phyloP scores from a whole-genome alignment of 2,113 vertebrate species.

The Pluvianellus socialis region DNA sequence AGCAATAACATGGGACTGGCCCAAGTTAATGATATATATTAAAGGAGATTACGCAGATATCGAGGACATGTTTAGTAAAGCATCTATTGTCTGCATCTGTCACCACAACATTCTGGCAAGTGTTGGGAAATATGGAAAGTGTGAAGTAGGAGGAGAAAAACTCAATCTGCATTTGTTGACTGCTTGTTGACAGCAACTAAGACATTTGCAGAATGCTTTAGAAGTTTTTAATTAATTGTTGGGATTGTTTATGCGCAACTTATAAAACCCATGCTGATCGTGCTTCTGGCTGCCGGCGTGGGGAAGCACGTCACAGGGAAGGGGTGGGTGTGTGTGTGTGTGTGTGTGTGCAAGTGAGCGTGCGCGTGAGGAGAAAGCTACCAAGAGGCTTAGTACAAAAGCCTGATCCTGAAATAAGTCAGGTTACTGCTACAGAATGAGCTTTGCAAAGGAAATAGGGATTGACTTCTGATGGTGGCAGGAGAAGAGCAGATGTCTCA shows the following conservation, averaged over 20 bases:
- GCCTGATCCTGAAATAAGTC: background rate
- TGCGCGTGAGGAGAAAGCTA: background rate
- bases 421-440: background rate
- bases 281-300: background rate
- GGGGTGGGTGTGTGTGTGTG: background rate
- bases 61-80: constrained; percentile 59
- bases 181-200: constrained; percentile 52
- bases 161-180: constrained; percentile 29
- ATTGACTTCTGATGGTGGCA: background rate
- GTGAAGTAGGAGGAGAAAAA: constrained; percentile 58
- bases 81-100: constrained; percentile 44
- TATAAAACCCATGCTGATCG: constrained; percentile 25
- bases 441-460: background rate
- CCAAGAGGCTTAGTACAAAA: background rate
- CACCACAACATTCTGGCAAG: constrained; percentile 47
- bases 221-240: constrained; percentile 45
- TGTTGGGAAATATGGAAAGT: constrained; percentile 60
- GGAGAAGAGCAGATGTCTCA: background rate
- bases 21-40: constrained; percentile 65
- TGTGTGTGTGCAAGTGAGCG: background rate
- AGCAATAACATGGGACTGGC: constrained; percentile 61
- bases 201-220: constrained; percentile 29
- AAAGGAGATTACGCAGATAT: constrained; percentile 66
- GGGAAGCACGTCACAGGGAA: background rate
- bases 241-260: background rate